Evolutionary conservation across 35 echinoderm and acorn worm genomes (phyloP).

Genomic region (Lytechinus variegatus): DNA sequence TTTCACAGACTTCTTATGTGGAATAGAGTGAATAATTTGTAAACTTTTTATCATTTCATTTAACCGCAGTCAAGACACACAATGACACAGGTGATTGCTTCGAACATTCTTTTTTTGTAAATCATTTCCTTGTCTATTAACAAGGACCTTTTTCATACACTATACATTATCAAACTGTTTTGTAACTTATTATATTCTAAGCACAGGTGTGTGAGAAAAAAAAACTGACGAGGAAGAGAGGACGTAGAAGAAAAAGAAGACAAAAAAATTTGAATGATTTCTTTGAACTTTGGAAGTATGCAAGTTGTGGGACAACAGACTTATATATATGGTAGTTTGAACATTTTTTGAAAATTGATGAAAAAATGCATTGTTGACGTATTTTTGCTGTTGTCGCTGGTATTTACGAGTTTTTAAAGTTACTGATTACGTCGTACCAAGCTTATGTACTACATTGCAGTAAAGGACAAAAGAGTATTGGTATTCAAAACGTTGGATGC

Average conservation of each 20-base stretch:
- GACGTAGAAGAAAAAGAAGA: not conserved
- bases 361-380: slow-evolving; percentile 54
- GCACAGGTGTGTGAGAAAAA: slow-evolving; percentile 42
- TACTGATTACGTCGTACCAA: slow-evolving; percentile 47
- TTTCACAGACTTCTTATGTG: not conserved
- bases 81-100: not conserved
- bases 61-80: not conserved
- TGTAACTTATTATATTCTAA: slow-evolving; percentile 38
- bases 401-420: slow-evolving; percentile 50
- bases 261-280: slow-evolving; percentile 1
- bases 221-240: not conserved
- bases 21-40: no score
- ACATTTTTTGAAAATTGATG: slow-evolving; percentile 29
- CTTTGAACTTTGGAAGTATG: slow-evolving; percentile 42
- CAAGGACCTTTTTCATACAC: not conserved
- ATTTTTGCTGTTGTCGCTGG: slow-evolving; percentile 67
- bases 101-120: not conserved
- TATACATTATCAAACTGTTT: slow-evolving; percentile 31
- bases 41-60: not conserved
- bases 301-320: slow-evolving; percentile 66
- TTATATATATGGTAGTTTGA: slow-evolving; percentile 52
- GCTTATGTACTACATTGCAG: not conserved
- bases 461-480: not conserved
- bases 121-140: not conserved
- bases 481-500: not conserved